phyloP scores from a whole-genome alignment of 2,113 vertebrate species.

The Halcyon malimbica region DNA sequence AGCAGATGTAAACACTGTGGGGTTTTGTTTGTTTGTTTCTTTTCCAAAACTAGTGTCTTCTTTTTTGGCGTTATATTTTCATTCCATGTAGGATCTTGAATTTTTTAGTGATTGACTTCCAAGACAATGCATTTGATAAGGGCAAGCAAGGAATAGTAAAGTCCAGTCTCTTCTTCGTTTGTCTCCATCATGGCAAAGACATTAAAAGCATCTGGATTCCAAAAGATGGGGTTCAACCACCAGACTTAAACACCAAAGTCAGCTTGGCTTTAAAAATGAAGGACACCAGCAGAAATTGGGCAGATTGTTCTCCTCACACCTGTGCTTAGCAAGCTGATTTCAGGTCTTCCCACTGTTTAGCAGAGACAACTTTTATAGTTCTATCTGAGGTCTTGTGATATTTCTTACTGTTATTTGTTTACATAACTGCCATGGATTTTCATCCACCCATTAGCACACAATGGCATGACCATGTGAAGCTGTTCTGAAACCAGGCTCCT shows the following conservation, averaged over 20 bases:
- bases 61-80: neutral
- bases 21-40: no score
- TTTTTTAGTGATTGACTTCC: neutral
- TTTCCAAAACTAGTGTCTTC: accelerated
- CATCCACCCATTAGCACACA: neutral
- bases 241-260: neutral
- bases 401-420: neutral
- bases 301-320: neutral
- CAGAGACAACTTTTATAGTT: neutral
- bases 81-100: neutral
- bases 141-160: neutral
- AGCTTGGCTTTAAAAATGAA: neutral
- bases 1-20: neutral
- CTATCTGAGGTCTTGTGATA: neutral
- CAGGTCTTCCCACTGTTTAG: neutral
- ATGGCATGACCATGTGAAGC: neutral
- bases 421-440: neutral
- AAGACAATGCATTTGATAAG: neutral
- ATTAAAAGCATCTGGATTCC: neutral
- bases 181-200: neutral
- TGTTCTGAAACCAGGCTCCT: neutral
- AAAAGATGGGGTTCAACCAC: neutral
- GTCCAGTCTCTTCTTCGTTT: neutral
- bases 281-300: accelerated
- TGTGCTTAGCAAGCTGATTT: neutral